A percentile compares a stretch with the other conserved stretches of the same genome.
Evolutionary conservation across 1,140 invertebrate genomes (phyloP).

Genomic region (Aphelenchoides avenae): DNA sequence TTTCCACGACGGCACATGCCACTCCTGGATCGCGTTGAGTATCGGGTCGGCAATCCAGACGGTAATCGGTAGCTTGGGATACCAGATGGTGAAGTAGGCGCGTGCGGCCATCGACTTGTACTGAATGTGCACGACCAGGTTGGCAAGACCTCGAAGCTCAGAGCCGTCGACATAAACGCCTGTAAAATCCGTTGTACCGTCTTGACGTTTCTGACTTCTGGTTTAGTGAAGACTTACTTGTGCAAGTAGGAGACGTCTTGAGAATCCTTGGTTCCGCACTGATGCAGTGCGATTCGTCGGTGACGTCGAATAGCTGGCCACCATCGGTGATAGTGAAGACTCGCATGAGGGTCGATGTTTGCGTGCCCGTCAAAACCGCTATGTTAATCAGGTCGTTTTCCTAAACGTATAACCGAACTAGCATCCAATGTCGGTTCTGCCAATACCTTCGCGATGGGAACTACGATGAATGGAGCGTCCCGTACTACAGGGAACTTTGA

Average conservation of each 20-base stretch:
- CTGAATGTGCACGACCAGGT: conserved; percentile 85
- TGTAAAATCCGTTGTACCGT: too few species aligned
- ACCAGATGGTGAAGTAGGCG: conserved; percentile 87
- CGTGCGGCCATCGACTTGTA: conserved; percentile 83
- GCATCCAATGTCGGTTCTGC: conserved; percentile 2
- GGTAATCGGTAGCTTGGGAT: conserved; percentile 86
- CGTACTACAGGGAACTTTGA: too few species aligned
- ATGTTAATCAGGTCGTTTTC: conserved; percentile 92
- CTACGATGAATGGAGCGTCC: conserved; percentile 7
- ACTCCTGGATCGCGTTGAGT: conserved; percentile 79
- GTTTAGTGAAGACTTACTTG: too few species aligned
- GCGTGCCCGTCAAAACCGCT: conserved; percentile 83
- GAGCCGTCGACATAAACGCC: conserved; percentile 94
- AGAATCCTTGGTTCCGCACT: conserved; percentile 90
- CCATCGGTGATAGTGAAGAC: conserved; percentile 88
- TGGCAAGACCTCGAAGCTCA: conserved; percentile 85
- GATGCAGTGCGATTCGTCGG: conserved; percentile 86
- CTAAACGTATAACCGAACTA: conserved; percentile 63
- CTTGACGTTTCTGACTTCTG: too few species aligned
- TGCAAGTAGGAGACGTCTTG: conserved; percentile 92
- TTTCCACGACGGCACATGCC: conserved; percentile 24
- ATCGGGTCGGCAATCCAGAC: conserved; percentile 79
- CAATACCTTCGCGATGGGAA: conserved; percentile 7
- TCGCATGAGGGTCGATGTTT: conserved; percentile 88
- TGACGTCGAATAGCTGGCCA: conserved; percentile 87